Percentiles rank a stretch among this genome's conserved stretches.
These are phyloP conservation scores for Rhinatrema bivittatum DNA, from an alignment of 2,797 vertebrate species.

Conservation along the genomic window DNA sequence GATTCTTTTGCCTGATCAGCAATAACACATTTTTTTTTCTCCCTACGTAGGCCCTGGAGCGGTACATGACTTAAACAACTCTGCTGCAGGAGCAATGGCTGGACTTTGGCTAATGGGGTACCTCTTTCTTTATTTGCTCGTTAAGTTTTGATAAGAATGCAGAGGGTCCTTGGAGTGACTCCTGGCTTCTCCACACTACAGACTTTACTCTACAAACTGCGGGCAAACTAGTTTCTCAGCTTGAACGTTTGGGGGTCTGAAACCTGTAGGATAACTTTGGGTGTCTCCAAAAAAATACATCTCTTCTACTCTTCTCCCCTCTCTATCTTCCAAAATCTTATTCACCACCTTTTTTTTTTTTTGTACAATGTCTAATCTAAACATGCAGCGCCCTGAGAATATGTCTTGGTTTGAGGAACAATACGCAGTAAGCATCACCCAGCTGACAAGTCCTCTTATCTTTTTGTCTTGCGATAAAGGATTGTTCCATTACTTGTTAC, in stretches of 20 bases:
- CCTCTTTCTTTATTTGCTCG: constrained; percentile 69
- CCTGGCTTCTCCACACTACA: constrained; percentile 55
- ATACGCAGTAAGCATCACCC: constrained; percentile 19
- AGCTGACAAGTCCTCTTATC: no score
- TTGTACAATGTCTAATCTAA: constrained; percentile 3
- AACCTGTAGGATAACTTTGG: constrained; percentile 18
- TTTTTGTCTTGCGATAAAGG: constrained; percentile 25
- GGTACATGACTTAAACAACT: constrained; percentile 82
- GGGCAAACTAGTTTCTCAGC: constrained; percentile 46
- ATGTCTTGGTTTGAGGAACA: no score
- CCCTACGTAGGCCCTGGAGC: constrained; percentile 74
- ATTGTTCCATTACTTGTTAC: constrained; percentile 19
- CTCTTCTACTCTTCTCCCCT: constrained; percentile 12
- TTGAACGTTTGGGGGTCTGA: constrained; percentile 33
- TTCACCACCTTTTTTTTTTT: neutral
- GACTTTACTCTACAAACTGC: constrained; percentile 58
- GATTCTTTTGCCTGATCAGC: no score
- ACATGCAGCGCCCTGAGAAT: neutral
- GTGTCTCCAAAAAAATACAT: constrained; percentile 23
- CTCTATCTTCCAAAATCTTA: constrained; percentile 12
- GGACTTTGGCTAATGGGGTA: constrained; percentile 75
- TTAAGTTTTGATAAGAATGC: constrained; percentile 83
- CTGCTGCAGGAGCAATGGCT: constrained; percentile 59
- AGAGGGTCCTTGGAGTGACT: constrained; percentile 49
- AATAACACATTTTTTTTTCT: constrained; percentile 3